phyloP scores from a whole-genome alignment of 2,113 vertebrate species.

The Pseudorasbora parva region DNA sequence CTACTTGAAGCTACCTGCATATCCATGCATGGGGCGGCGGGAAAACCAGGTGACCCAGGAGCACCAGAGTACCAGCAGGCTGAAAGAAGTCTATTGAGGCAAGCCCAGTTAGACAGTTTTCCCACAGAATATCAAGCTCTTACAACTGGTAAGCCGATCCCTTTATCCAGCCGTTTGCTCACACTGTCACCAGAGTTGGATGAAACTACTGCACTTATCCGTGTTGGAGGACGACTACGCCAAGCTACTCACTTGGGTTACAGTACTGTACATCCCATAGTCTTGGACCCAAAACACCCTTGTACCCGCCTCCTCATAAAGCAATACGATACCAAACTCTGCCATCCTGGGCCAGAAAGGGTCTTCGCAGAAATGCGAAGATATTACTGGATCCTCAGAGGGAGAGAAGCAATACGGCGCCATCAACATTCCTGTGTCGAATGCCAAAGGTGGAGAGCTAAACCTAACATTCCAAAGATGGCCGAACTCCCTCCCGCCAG shows the following conservation, averaged over 20 bases:
- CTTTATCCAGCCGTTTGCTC: background rate
- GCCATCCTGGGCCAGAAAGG: background rate
- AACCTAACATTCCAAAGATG: constrained; percentile 28
- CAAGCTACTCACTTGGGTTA: background rate
- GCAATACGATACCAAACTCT: background rate
- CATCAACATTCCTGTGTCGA: constrained; percentile 4
- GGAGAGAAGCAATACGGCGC: background rate
- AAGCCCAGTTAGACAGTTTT: constrained; percentile 13
- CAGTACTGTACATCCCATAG: constrained; percentile 9
- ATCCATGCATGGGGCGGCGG: background rate
- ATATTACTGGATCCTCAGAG: background rate
- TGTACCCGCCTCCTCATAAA: constrained; percentile 14
- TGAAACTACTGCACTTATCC: background rate
- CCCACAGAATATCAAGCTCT: background rate
- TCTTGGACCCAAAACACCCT: constrained; percentile 33
- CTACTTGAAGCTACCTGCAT: background rate
- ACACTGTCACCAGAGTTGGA: constrained; percentile 25
- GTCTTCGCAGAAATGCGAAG: background rate
- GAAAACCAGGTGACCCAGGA: background rate
- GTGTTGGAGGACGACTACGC: constrained; percentile 19
- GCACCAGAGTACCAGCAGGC: constrained; percentile 4
- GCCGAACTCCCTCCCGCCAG: constrained; percentile 30
- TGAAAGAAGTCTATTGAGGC: background rate
- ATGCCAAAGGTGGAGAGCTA: constrained; percentile 23
- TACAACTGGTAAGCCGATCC: background rate